Base-by-base conservation (phyloP, 1,140 invertebrate species). In the Bicyclus anynana region DNA sequence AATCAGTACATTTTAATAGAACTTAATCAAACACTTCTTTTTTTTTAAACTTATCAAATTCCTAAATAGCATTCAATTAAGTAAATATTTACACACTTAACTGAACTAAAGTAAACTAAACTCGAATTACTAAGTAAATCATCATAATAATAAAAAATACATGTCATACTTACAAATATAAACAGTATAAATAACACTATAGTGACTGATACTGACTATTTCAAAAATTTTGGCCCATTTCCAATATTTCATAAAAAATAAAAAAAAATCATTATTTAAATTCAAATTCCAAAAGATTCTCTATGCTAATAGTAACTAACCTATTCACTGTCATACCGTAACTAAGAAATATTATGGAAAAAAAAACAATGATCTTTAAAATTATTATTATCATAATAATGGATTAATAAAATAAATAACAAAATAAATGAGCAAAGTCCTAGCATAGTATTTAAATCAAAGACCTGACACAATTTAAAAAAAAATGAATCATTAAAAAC, bases 1-100 rank as follows among this genome's bases (percentile, higher is more conserved):
- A 87, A 87, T 87, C 84, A 87, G 84, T 84, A 84, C 84, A 84
- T 83, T 84, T 79, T 74, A 79, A 77, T 73, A 70, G 42, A 84
- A 83, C 75, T 73, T 76, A 83, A 83, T 75, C 59, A 69, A 75
- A 67, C 67, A 58, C 74, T 67, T 59, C 54, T 62, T 72, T 74
- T 63, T 35, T 63, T 58, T 68, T 63, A 56, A 73, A 77, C 68
- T 77, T 72, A 67, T 70, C 63, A 62, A 71, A 65, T 64, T 60
- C 58, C 72, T 69, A 72, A 72, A 67, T 72, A 70, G 49, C 58
- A 59, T 29, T 64, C 51, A 65, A 54, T 65, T 53, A 67, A 75
- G 75, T 44, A 20, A 20, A 60, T 80, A 83, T 82, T 79, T 81
- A 82, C 77, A 79, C 26, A 60, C 52, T 59, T 27, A 67, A 72